Percentiles rank a stretch among this genome's conserved stretches.
phyloP scores from a whole-genome alignment of 2,888 invertebrate species.

The Aporophyla nigra region DNA sequence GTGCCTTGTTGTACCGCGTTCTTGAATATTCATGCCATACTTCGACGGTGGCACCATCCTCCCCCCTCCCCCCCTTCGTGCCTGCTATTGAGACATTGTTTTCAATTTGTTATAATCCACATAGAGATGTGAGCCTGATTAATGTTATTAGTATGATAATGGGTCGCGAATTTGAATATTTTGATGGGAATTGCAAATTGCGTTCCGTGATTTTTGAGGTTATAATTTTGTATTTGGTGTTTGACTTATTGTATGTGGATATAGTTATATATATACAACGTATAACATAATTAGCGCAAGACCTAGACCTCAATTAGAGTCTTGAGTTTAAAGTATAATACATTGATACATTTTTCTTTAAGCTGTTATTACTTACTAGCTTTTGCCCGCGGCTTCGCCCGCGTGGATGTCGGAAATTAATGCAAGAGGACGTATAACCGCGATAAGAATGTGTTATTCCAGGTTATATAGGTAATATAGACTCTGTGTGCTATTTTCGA shows the following conservation, averaged over 20 bases:
- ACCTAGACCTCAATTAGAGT: no score
- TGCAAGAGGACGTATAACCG: no score
- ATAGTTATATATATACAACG: neutral
- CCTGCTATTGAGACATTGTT: slow-evolving; percentile 61
- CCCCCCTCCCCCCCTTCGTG: neutral
- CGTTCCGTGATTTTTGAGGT: slow-evolving; percentile 18
- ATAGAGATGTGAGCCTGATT: slow-evolving; percentile 50
- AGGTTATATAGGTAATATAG: no score
- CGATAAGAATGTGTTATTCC: no score
- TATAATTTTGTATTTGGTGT: slow-evolving; percentile 2
- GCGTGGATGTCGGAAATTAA: no score
- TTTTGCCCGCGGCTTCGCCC: no score
- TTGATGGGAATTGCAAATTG: slow-evolving; percentile 45
- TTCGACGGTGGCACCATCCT: slow-evolving; percentile 13
- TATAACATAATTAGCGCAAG: no score
- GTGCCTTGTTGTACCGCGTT: slow-evolving; percentile 51
- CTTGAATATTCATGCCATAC: slow-evolving; percentile 71
- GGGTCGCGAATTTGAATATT: slow-evolving; percentile 46
- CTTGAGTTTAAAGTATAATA: no score
- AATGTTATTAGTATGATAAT: slow-evolving; percentile 57
- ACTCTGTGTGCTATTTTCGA: no score
- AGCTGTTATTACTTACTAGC: no score
- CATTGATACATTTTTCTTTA: no score
- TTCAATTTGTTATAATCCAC: slow-evolving; percentile 60
- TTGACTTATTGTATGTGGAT: neutral